Base-by-base conservation (phyloP, 1,140 invertebrate genomes). In the Andricus grossulariae region DNA sequence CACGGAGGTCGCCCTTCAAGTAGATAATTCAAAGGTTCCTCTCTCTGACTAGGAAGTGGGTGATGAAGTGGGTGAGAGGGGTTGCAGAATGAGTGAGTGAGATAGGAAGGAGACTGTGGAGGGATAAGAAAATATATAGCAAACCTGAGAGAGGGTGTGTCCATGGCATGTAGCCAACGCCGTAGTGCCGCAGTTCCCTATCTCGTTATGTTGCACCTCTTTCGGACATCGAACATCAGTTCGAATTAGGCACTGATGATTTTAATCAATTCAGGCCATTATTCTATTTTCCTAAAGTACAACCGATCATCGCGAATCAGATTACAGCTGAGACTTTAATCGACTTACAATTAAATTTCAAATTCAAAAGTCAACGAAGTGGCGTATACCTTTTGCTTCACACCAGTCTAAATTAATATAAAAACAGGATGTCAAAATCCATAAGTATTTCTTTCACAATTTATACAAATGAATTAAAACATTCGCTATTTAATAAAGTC, bases 151-250 rank as follows among this genome's bases (percentile, higher is more conserved):
- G 82, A 82, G 83, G 83, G 85, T 85, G 80, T 79, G 83, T 83
- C 81, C 81, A 77, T 87, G 87, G 87, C 85, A 88, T 84, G 82
- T 84, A 85, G 87, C 87, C 87, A 88, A 88, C 83, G 83, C 87
- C 84, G 87, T 88, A 88, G 84, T 87, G 87, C 87, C 84, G 87
- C 84, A 88, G 82, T 88, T 85, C 79, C 82, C 82, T 83, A 82
- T 79, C 73, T 51, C 45, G 80, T 81, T 82, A 76, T 72, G 74
- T 79, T 80, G 77, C 76, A 82, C 82, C 79, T 82, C 79, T 82
- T 84, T 82, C 77, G 77, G 74, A 77, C 77, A 80, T 81, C 75
- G 72, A 71, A 81, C 78, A 81, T 82, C 81, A 39, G 25, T 25
- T 66, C 60, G 15, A 39, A 66, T 66, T 66, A 66, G 60, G 60